These are phyloP conservation scores for Cynopterus brachyotis DNA, from an alignment of 2,113 vertebrate genomes.

Conservation along the genomic window DNA sequence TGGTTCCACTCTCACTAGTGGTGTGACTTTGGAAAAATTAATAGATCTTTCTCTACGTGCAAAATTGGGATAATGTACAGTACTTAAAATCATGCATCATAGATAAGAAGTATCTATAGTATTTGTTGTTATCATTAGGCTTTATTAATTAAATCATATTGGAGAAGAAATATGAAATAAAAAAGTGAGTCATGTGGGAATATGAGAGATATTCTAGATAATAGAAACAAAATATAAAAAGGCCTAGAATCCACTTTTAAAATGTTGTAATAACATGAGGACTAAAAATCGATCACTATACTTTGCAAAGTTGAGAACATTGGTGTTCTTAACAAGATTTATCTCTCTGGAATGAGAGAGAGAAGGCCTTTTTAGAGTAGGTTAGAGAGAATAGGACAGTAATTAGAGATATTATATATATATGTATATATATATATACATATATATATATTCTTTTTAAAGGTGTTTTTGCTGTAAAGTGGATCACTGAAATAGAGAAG, in stretches of 20 bases:
- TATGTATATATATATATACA: too few species aligned
- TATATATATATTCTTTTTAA: background rate
- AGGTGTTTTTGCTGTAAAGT: background rate
- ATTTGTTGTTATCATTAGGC: background rate
- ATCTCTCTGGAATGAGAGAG: background rate
- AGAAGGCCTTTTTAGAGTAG: background rate
- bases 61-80: background rate
- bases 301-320: background rate
- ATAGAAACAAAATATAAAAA: background rate
- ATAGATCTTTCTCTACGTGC: background rate
- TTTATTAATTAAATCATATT: background rate
- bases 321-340: background rate
- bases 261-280: background rate
- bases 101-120: background rate
- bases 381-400: background rate
- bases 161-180: background rate
- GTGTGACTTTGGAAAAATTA: background rate
- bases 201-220: background rate
- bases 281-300: background rate
- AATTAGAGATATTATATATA: background rate
- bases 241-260: background rate
- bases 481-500: background rate
- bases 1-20: background rate
- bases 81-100: background rate
- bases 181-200: background rate